These are phyloP conservation scores for Hemithea aestivaria DNA, from an alignment of 2,888 invertebrate species.

Conservation along the genomic window DNA sequence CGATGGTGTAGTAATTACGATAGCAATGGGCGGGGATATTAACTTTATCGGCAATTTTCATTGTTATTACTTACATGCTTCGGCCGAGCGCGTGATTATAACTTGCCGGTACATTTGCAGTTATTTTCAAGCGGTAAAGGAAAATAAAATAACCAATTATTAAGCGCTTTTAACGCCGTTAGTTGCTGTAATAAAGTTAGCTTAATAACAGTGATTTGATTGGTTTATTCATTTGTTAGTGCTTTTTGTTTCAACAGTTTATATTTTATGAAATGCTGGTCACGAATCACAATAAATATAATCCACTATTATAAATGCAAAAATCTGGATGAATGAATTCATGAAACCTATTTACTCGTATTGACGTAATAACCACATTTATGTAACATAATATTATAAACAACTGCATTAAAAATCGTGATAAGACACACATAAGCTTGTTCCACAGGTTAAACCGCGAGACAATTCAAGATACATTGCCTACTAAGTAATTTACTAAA, in stretches of 20 bases:
- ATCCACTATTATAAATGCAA: too few species aligned
- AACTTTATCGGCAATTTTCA: constrained; percentile 45
- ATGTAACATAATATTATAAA: too few species aligned
- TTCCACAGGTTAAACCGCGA: too few species aligned
- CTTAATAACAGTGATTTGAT: background rate
- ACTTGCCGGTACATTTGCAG: constrained; percentile 36
- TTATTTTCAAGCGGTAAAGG: constrained; percentile 34
- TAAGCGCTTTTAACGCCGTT: constrained; percentile 1
- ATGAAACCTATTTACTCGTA: too few species aligned
- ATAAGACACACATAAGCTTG: too few species aligned
- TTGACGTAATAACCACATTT: too few species aligned
- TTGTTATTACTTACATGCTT: constrained; percentile 49
- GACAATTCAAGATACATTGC: too few species aligned
- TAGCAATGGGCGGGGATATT: constrained; percentile 35
- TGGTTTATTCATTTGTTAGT: background rate
- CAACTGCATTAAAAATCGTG: too few species aligned
- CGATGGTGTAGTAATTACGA: constrained; percentile 51
- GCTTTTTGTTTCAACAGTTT: too few species aligned
- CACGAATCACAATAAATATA: too few species aligned
- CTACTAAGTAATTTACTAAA: too few species aligned
- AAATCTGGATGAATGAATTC: too few species aligned
- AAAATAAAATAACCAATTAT: constrained; percentile 22
- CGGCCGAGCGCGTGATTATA: constrained; percentile 37
- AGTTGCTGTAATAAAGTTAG: background rate
- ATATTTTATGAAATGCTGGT: background rate